phyloP scores from a whole-genome alignment of 2,797 vertebrate species.

The Sternotherus odoratus region DNA sequence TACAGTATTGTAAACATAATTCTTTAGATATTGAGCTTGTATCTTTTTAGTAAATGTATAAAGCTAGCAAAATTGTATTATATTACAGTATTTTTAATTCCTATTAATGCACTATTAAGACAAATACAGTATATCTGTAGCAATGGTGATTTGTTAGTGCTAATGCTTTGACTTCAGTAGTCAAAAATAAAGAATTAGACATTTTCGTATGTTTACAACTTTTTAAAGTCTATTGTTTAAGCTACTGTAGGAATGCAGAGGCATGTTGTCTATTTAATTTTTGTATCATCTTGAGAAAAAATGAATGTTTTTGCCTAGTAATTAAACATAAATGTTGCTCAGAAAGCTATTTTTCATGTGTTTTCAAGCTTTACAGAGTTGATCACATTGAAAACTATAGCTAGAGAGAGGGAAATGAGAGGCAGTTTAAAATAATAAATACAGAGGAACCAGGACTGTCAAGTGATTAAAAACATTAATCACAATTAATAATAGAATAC shows the following conservation, averaged over 20 bases:
- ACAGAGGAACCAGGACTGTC: not conserved
- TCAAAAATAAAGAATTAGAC: slow-evolving; percentile 49
- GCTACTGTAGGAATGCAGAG: slow-evolving; percentile 62
- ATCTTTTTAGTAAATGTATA: slow-evolving; percentile 30
- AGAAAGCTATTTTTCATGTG: not conserved
- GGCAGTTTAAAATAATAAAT: not conserved
- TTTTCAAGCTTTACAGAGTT: not conserved
- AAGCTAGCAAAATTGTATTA: slow-evolving; percentile 38
- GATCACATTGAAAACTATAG: not conserved
- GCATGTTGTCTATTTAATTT: slow-evolving; percentile 64
- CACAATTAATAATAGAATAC: too few species aligned
- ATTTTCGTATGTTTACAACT: slow-evolving; percentile 38
- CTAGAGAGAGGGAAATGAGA: not conserved
- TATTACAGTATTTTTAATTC: slow-evolving; percentile 12
- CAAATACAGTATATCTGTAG: slow-evolving; percentile 11
- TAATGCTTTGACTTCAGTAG: slow-evolving; percentile 52
- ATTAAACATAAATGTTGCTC: slow-evolving; percentile 61
- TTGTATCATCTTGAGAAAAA: slow-evolving; percentile 58
- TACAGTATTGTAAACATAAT: not conserved
- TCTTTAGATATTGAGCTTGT: slow-evolving; percentile 5
- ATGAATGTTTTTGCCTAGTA: slow-evolving; percentile 57
- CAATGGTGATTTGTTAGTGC: slow-evolving; percentile 26
- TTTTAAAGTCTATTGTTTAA: slow-evolving; percentile 45
- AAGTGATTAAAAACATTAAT: too few species aligned
- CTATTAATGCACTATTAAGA: slow-evolving; percentile 34